Evolutionary conservation across 1,140 invertebrate genomes (phyloP), one percentile per base, ranked within the genome.

Genomic region (Contarinia nasturtii): DNA sequence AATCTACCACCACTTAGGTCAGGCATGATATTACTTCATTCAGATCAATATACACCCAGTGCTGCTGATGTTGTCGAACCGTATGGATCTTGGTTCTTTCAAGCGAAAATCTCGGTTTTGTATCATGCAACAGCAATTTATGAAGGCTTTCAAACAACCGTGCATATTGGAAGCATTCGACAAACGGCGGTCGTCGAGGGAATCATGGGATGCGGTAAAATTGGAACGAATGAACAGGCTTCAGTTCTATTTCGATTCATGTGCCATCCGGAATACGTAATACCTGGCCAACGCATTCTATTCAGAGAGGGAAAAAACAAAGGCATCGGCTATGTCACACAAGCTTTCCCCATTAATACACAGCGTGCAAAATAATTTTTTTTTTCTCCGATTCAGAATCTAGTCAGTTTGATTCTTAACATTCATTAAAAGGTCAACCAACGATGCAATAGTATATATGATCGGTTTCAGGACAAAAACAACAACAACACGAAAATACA

Each of bases 111-210:
- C 3, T 79, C 80, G 33, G 75, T 96, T 7, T 67, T 95, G 8
- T 86, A 82, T 53, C 89, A 95, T 62, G 58, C 61, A 7, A 64
- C 61, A 2, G 76, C 77, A 18, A 92, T 96, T 50, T 80, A 77
- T 51, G 75, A 75, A 7, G 90, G 90, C 15, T 95, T 92, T 66
- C 89, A 96, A 71, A 83, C 86, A 20, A 94, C 90, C 0, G 79
- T 97, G 2, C 88, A 96, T 58, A 85, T 96, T 49, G 91, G 89
- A 1, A 96, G 91, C 59, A 85, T 98, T 14, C 67, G 90, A 10
- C 94, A 97, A 67, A 96, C 91, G 0, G 91, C 87, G 17, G 79
- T 94, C 18, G 79, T 93, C 19, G 77, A 71, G 51, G 71, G 70
- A 45, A 67, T 57, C 11, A 63, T 61, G 57, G 61, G 57, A 2